Conservation (phyloP, 2,797 vertebrate species). For the Centroberyx gerrardi region DNA sequence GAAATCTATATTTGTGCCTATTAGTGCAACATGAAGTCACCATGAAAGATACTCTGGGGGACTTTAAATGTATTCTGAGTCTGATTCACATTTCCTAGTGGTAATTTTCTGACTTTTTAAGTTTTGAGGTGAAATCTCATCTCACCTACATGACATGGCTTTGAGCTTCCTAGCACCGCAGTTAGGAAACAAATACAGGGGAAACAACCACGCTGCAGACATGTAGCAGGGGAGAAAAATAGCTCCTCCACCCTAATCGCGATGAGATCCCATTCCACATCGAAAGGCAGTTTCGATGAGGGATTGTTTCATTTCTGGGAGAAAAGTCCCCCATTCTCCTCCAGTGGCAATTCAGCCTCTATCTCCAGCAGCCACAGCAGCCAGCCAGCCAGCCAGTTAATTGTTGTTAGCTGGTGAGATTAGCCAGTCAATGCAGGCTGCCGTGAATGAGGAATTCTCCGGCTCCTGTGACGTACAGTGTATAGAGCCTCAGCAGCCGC, state of each 20-base stretch:
- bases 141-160: no score
- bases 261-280: not conserved
- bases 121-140: no score
- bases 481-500: not conserved
- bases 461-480: not conserved
- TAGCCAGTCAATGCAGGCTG: not conserved
- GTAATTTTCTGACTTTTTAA: no score
- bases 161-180: no score
- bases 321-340: not conserved
- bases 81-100: no score
- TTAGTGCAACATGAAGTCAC: no score
- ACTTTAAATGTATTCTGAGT: no score
- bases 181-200: no score
- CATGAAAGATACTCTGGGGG: no score
- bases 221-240: no score
- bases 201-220: no score
- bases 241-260: not conserved
- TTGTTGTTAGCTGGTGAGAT: constrained; percentile 7
- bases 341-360: not conserved
- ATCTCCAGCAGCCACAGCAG: not conserved
- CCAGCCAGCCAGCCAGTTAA: constrained; percentile 7
- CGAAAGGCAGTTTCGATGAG: not conserved
- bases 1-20: no score
- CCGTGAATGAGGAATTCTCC: not conserved
- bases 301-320: not conserved